Percentiles rank a stretch among this genome's conserved stretches.
These are phyloP conservation scores for Diploscapter pachys DNA, from an alignment of 1,140 invertebrate species.

Conservation along the genomic window DNA sequence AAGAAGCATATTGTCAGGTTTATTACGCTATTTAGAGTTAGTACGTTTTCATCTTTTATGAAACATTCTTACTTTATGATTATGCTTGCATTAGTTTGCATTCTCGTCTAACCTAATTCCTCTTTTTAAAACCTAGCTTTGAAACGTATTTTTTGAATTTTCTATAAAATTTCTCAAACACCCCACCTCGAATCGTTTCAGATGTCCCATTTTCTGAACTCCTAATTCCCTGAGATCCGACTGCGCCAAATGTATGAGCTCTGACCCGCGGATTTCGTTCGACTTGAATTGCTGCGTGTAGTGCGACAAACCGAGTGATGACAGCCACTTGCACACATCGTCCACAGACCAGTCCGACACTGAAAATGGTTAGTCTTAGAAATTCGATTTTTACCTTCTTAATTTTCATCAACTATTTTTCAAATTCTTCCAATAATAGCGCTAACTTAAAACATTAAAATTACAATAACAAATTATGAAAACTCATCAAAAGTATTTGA, in stretches of 20 bases:
- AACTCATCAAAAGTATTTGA: neutral
- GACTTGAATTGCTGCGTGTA: conserved; percentile 75
- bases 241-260: conserved; percentile 79
- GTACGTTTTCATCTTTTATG: no score
- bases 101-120: no score
- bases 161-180: no score
- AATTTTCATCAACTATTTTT: neutral
- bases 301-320: conserved; percentile 78
- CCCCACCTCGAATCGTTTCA: conserved; percentile 76
- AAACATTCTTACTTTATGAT: no score
- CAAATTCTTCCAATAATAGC: neutral
- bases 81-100: no score
- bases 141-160: no score
- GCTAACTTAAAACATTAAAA: neutral
- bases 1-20: no score
- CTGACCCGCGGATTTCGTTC: conserved; percentile 85
- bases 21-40: no score
- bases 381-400: neutral
- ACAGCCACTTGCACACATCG: conserved; percentile 75
- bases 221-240: conserved; percentile 73
- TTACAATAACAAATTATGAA: neutral
- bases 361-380: conserved; percentile 23
- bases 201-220: conserved; percentile 84
- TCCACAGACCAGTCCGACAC: conserved; percentile 64
- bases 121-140: no score